These are phyloP conservation scores for Heteromurus nitidus DNA, from an alignment of 2,888 invertebrate species.

Conservation along the genomic window DNA sequence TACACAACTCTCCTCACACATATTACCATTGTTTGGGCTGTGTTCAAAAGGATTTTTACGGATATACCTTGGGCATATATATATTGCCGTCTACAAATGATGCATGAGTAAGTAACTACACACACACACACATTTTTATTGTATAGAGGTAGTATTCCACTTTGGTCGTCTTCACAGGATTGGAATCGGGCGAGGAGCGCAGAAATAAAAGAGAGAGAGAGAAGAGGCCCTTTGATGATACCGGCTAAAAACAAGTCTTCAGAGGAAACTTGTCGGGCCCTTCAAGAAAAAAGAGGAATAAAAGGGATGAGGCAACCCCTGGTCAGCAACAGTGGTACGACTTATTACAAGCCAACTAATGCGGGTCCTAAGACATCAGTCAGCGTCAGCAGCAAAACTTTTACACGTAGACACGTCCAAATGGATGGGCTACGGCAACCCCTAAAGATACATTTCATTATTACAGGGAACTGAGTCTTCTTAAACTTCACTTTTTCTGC, in stretches of 20 bases:
- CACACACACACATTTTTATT: background rate
- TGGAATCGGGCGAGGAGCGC: constrained; percentile 26
- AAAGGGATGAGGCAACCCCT: constrained; percentile 63
- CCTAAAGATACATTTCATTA: constrained; percentile 52
- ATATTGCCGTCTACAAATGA: constrained; percentile 31
- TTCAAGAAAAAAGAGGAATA: constrained; percentile 54
- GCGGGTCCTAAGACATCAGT: constrained; percentile 45
- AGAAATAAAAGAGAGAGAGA: constrained; percentile 38
- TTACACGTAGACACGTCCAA: constrained; percentile 32
- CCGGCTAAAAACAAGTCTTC: constrained; percentile 62
- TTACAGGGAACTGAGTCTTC: constrained; percentile 14
- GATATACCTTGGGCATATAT: background rate
- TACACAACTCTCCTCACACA: background rate
- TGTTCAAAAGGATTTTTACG: constrained; percentile 25
- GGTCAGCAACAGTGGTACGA: constrained; percentile 58
- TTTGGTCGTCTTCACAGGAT: background rate
- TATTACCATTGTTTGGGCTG: background rate
- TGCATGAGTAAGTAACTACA: constrained; percentile 22
- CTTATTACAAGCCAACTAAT: constrained; percentile 58
- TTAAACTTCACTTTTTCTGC: no score
- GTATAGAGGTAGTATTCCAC: constrained; percentile 16
- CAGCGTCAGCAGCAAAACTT: constrained; percentile 35
- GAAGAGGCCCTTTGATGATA: constrained; percentile 57
- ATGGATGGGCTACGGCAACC: background rate
- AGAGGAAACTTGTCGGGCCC: constrained; percentile 59